Base-by-base conservation (phyloP, 2,888 invertebrate genomes). In the Catocala fraxini region DNA sequence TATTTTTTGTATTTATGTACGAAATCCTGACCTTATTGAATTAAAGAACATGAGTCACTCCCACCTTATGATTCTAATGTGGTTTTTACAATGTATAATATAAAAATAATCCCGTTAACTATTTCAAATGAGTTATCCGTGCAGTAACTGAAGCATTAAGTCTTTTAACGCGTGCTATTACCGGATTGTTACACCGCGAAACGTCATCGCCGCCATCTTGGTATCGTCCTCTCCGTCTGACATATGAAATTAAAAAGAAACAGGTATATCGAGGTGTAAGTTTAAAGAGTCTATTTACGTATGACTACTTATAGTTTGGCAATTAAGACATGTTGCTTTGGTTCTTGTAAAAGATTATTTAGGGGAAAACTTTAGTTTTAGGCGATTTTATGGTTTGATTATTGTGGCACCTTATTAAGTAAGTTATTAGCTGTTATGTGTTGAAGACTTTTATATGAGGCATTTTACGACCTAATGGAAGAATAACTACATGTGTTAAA, bases 241-340 rank as follows among this genome's bases (percentile, higher is more conserved):
- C 66, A 2, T 60, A 61, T 25, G 42, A n/a, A 3, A 56, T 65
- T 62, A 68, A 79, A 85, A 68, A 74, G 78, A 71, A 82, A 84
- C 51, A 52, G 48, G 7, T 10, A 6, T 39, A 54, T 51, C 57
- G 63, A 74, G 61, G 65, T 74, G 73, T 70, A 72, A 78, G 70
- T 77, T 82, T 86, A 85, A 84, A 80, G 70, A 73, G 80, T 81
- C 82, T 86, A 83, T 87, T 87, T 84, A 83, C 77, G 82, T 81
- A 71, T 80, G 77, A 75, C 81, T 85, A 80, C 79, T 79, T 83
- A 75, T 68, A 68, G 65, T 67, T 54, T 43, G 39, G 61, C 61
- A 59, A 70, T 79, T 82, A 82, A 84, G 81, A 75, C 57, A 65
- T 70, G 70, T 75, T 73, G 69, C 68, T 45, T 49, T n/a, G n/a